Evolutionary conservation across 2,113 vertebrate species (phyloP).

Genomic region (Esox niger): DNA sequence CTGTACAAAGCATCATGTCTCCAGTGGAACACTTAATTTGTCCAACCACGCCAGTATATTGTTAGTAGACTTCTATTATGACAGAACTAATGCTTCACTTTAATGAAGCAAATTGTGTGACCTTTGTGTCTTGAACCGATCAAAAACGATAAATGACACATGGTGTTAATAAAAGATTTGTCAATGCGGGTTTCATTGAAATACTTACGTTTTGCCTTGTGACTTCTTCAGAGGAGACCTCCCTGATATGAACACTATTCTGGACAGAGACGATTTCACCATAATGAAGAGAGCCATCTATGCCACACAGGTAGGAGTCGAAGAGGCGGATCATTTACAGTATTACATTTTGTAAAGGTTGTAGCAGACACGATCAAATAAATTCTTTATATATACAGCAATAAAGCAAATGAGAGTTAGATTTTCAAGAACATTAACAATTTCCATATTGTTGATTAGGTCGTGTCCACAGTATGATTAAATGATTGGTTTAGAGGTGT

Average conservation of each 20-base stretch:
- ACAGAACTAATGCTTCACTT: neutral
- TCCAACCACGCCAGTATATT: neutral
- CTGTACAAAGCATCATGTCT: neutral
- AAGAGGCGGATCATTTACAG: neutral
- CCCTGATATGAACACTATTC: conserved; percentile 89
- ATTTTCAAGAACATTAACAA: too few relatives aligned
- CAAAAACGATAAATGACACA: neutral
- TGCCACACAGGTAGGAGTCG: conserved; percentile 84
- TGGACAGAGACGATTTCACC: conserved; percentile 93
- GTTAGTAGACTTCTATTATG: neutral
- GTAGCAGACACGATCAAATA: too few relatives aligned
- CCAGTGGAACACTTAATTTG: neutral
- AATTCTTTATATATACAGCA: too few relatives aligned
- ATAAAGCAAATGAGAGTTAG: too few relatives aligned
- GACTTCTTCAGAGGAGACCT: conserved; percentile 82
- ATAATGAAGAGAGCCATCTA: conserved; percentile 98
- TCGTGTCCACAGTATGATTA: too few relatives aligned
- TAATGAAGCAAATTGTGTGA: neutral
- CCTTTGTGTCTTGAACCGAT: conserved; percentile 6
- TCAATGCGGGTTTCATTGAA: conserved; percentile 3
- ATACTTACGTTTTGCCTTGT: conserved; percentile 7
- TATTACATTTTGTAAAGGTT: too few relatives aligned
- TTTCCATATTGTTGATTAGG: too few relatives aligned
- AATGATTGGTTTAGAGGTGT: too few relatives aligned
- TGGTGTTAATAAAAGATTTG: neutral